Base-by-base conservation (phyloP, 2,888 invertebrate species). In the Sesamia inferens region DNA sequence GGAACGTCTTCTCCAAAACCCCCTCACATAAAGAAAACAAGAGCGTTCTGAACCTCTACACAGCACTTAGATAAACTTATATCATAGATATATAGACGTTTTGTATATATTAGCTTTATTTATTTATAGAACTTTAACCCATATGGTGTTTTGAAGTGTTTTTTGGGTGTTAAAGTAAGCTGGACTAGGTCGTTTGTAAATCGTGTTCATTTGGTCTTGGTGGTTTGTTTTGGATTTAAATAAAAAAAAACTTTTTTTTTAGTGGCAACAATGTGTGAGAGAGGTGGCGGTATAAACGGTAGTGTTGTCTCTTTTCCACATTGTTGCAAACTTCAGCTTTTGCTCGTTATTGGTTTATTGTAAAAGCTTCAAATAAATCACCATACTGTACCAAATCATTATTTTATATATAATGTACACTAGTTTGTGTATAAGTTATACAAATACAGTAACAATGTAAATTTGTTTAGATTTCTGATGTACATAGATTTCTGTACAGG, bases 1-100 rank as follows among this genome's bases (percentile, higher is more conserved):
- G 99, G 99, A 99, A 99, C 96, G 99, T 99, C 0, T 99, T 99
- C 96, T 99, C 99, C 90, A 99, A 99, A 96, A 99, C 99, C 22
- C 97, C 99, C 55, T 99, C 99, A 74, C 99, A 99, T 91, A 98
- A 98, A 93, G 99, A 99, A 93, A 99, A 98, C 87, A 98, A 99
- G 93, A 99, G 99, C 79, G 99, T 99, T 69, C 97, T 99, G 74
- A 99, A 99, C 95, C 96, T 99, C 44, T 99, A 99, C 94, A 98
- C 99, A 61, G 98, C 99, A 84, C 93, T 96, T 42, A 97, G 95
- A 92, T 97, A 96, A 84, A 86, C 61, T 61, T 85, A 78, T 82
- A 64, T 73, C 72, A 58, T 72, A 83, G 79, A 82, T 61, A 74
- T 79, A 64, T 70, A 83, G 68, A 83, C 13, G 16, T 82, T 85